Conservation (phyloP, 2,888 invertebrate genomes). For the Lycia hirtaria region DNA sequence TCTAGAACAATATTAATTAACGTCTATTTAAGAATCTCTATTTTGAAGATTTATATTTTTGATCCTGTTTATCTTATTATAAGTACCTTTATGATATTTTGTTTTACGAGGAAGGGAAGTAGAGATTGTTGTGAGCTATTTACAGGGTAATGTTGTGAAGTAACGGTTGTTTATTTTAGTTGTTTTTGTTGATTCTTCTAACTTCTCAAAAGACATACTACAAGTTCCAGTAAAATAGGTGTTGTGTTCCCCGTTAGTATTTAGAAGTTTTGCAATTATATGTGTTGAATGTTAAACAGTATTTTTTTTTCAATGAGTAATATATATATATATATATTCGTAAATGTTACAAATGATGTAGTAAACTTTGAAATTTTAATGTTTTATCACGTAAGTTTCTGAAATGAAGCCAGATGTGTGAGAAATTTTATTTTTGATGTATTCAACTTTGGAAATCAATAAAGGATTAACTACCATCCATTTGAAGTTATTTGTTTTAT, state of each 20-base stretch:
- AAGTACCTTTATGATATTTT: conserved; percentile 69
- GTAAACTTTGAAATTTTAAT: conserved; percentile 66
- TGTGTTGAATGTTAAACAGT: conserved; percentile 80
- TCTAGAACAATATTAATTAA: conserved; percentile 73
- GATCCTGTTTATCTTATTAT: conserved; percentile 78
- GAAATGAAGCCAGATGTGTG: conserved; percentile 61
- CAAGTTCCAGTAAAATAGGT: conserved; percentile 62
- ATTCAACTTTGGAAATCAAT: conserved; percentile 68
- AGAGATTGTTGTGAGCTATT: conserved; percentile 71
- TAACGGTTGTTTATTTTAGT: conserved; percentile 50
- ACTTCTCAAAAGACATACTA: conserved; percentile 58
- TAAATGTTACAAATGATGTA: conserved; percentile 72
- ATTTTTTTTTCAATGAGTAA: conserved; percentile 70
- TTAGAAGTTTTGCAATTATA: conserved; percentile 62
- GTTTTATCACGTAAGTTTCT: conserved; percentile 69
- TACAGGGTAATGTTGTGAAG: conserved; percentile 78
- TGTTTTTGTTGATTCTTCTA: conserved; percentile 46
- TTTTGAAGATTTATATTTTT: conserved; percentile 83
- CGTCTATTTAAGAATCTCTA: conserved; percentile 75
- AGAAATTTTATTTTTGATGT: conserved; percentile 73
- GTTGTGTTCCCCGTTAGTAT: conserved; percentile 74
- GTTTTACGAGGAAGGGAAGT: conserved; percentile 61
- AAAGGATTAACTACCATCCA: conserved; percentile 62
- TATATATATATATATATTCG: conserved; percentile 56
- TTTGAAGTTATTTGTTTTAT: conserved; percentile 35